Percentiles rank a stretch among this genome's conserved stretches.
Conservation (phyloP, 30 jellyfish, hydroid and myxozoan genomes). For the Aurelia sp. region DNA sequence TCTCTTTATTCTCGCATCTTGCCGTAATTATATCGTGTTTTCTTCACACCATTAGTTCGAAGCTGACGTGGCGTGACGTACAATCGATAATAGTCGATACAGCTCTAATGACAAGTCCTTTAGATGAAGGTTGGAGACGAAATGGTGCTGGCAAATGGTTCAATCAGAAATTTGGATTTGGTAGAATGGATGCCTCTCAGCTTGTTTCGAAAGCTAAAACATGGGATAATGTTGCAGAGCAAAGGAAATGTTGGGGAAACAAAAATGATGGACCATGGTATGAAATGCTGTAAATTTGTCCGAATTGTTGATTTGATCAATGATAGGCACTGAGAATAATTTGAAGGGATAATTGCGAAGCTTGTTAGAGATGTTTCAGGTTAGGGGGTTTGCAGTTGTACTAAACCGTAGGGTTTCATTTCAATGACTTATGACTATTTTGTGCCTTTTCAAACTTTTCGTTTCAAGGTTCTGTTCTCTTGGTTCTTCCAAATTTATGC, state of each 20-base stretch:
- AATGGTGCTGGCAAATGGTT: slow-evolving; percentile 99
- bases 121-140: slow-evolving; percentile 99
- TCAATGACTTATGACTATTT: no score
- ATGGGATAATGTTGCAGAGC: slow-evolving; percentile 93
- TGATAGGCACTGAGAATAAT: no score
- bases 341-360: no score
- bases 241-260: slow-evolving; percentile 92
- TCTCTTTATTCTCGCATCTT: no score
- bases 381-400: no score
- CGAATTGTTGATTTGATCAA: no score
- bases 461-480: no score
- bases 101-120: slow-evolving; percentile 97
- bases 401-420: no score
- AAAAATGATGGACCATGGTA: slow-evolving; percentile 98
- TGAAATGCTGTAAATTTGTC: not conserved
- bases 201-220: slow-evolving; percentile 82
- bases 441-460: no score
- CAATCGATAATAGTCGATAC: slow-evolving; percentile 98
- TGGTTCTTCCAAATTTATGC: no score
- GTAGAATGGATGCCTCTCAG: slow-evolving; percentile 97
- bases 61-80: slow-evolving; percentile 98
- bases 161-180: slow-evolving; percentile 98
- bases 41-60: slow-evolving; percentile 51
- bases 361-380: no score
- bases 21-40: no score